Base-by-base conservation (phyloP, 1,140 invertebrate species). In the Aphis gossypii region DNA sequence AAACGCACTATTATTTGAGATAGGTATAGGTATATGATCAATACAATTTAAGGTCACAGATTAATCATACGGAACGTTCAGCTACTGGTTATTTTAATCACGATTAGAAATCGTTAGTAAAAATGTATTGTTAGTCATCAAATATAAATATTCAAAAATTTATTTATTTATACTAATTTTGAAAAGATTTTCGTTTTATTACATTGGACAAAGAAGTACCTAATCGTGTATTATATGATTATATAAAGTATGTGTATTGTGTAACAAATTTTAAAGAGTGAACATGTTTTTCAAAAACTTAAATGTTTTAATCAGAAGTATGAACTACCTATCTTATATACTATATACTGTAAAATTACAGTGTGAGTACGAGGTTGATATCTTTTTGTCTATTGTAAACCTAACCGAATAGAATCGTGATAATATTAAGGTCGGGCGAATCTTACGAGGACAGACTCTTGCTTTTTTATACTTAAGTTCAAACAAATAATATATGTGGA, bases 31-130 rank as follows among this genome's bases (percentile, higher is more conserved):
- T 89, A 38, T 23, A 56, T 14, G 23, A 89, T 9, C 41, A 89
- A 89, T 89, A 6, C 23, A 56, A 20, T 56, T 30, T 56, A 56
- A 54, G 88, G 88, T 89, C n/a, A 25, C 21, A 56, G 48, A 89
- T 56, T 89, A 56, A 89, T 56, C 88, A 38, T 68, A 44, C 89
- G 89, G 56, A 90, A 90, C 88, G 87, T 89, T 89, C 23, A 51
- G 51, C 76, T 23, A 38, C 76, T 56, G 38, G 54, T 35, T 89
- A 54, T 56, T 89, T 56, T 41, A 14, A 89, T 89, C 30, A 14
- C 48, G 54, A 41, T 89, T 56, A 54, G 48, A 90, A 90, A 60
- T 20, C 35, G 51, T 41, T 38, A 90, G 25, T 56, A 60, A 30
- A 30, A 60, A 30, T 60, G 11, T 30, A 60, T 60, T 30, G 60